These are phyloP conservation scores for Eucidaris tribuloides DNA, from an alignment of 35 echinoderm and acorn worm species.

Conservation along the genomic window DNA sequence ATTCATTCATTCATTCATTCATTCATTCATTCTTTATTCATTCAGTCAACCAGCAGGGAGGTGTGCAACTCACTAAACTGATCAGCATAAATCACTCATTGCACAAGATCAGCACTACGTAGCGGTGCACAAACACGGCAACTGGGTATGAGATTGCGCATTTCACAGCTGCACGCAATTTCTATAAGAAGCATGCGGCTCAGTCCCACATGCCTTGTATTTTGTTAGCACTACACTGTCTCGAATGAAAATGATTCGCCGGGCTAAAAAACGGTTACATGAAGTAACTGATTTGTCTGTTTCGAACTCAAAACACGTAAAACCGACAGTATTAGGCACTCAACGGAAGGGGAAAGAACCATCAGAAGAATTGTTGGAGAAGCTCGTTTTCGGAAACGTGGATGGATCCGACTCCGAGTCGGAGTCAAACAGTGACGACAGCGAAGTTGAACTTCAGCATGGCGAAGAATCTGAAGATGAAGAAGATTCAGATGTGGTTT, in stretches of 20 bases:
- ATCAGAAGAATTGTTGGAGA: background rate
- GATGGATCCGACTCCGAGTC: background rate
- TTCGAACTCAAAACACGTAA: background rate
- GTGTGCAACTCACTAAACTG: no score
- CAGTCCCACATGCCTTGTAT: no score
- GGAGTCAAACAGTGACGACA: background rate
- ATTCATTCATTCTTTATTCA: no score
- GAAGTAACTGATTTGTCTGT: background rate
- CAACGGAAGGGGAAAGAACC: background rate
- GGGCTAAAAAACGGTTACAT: constrained; percentile 8
- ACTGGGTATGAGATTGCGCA: no score
- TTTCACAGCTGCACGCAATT: no score
- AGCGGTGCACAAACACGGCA: no score
- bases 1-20: no score
- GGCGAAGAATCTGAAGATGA: background rate
- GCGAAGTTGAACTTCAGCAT: background rate
- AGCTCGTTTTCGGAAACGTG: background rate
- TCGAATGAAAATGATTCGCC: constrained; percentile 1
- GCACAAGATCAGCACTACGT: no score
- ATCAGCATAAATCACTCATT: no score
- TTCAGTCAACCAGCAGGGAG: no score
- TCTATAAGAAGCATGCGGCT: no score
- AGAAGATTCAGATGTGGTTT: background rate
- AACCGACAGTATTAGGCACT: background rate
- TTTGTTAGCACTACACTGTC: no score